A percentile compares a stretch with the other conserved stretches of the same genome.
These are phyloP conservation scores for Philopedon plagiatum DNA, from an alignment of 2,888 invertebrate genomes.

Conservation along the genomic window DNA sequence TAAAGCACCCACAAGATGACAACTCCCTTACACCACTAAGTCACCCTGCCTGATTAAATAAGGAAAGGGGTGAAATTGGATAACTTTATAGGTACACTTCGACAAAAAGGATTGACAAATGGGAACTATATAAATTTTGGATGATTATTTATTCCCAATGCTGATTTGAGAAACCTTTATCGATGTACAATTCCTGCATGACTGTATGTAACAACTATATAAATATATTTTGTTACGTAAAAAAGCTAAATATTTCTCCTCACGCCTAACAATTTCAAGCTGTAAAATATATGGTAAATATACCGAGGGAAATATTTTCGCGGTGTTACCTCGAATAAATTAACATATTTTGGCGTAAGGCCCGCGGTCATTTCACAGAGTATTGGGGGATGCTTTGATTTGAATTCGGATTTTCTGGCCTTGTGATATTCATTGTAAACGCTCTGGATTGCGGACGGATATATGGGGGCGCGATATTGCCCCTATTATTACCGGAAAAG, in stretches of 20 bases:
- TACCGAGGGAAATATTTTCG: conserved; percentile 45
- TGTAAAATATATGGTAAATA: conserved; percentile 29
- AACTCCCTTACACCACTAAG: conserved; percentile 38
- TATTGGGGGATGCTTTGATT: conserved; percentile 47
- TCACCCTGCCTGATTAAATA: conserved; percentile 45
- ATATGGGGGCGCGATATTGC: conserved; percentile 38
- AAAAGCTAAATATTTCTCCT: not conserved
- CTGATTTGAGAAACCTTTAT: not conserved
- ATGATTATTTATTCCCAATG: not conserved
- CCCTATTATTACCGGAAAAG: conserved; percentile 39
- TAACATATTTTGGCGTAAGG: conserved; percentile 61
- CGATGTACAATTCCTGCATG: too few species aligned
- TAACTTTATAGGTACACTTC: conserved; percentile 35
- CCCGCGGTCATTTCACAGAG: conserved; percentile 60
- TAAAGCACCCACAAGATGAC: conserved; percentile 44
- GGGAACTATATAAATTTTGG: not conserved
- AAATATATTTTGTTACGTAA: not conserved
- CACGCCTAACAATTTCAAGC: not conserved
- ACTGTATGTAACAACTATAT: too few species aligned
- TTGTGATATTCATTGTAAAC: conserved; percentile 45
- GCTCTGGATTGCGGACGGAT: conserved; percentile 37
- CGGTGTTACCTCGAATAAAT: conserved; percentile 57
- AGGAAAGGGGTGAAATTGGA: conserved; percentile 47
- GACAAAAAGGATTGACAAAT: conserved; percentile 28
- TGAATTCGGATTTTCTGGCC: conserved; percentile 46